Percentiles rank a stretch among this genome's conserved stretches.
phyloP scores from a whole-genome alignment of 2,113 vertebrate genomes.

The Odocoileus virginianus region DNA sequence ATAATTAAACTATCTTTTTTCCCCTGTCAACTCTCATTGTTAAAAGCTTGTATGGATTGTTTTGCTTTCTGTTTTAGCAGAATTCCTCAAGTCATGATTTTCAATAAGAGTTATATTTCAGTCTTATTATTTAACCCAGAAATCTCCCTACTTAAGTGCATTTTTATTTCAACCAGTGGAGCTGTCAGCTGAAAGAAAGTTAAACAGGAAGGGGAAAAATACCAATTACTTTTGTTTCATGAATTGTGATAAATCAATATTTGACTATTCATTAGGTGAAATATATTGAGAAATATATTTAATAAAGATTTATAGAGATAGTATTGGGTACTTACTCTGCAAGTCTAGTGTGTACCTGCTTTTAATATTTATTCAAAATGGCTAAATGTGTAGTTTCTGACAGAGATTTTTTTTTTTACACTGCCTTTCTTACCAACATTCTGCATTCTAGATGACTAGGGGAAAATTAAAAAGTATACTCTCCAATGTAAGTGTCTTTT shows the following conservation, averaged over 20 bases:
- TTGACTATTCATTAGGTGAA: not conserved
- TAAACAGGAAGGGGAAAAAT: not conserved
- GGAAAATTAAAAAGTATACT: not conserved
- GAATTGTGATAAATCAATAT: not conserved
- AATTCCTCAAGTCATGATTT: not conserved
- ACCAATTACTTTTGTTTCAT: not conserved
- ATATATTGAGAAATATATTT: not conserved
- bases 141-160: not conserved
- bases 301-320: constrained; percentile 4
- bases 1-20: not conserved
- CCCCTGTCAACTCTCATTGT: not conserved
- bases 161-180: not conserved
- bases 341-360: not conserved
- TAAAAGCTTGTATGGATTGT: not conserved
- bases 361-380: not conserved
- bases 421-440: not conserved
- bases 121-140: not conserved
- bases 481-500: not conserved
- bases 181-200: not conserved
- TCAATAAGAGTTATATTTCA: not conserved
- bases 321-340: not conserved
- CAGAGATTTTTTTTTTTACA: not conserved
- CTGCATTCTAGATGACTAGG: not conserved
- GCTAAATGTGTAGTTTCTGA: not conserved
- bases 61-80: not conserved